Conservation (phyloP, 2,888 invertebrate genomes). For the Hylaea fasciaria region DNA sequence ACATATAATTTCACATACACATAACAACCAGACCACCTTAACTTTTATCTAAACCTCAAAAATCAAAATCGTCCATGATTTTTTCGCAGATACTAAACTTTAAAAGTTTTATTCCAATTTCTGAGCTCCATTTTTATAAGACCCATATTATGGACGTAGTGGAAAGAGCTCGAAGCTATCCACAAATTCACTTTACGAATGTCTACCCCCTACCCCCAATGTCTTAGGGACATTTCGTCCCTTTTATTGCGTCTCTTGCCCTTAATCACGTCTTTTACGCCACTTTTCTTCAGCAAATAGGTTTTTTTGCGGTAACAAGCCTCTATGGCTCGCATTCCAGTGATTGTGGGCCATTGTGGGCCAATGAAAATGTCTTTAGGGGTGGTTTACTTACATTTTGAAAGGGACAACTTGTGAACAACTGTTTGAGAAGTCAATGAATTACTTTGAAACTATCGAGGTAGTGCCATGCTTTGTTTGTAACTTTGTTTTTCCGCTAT, state of each 20-base stretch:
- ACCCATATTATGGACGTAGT: too few species aligned
- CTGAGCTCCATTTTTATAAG: too few species aligned
- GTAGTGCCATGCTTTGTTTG: not conserved
- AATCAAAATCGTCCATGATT: too few species aligned
- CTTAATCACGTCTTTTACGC: slow-evolving; percentile 39
- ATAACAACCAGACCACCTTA: too few species aligned
- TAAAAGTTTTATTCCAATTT: too few species aligned
- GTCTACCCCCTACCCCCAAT: slow-evolving; percentile 4
- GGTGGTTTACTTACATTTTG: slow-evolving; percentile 4
- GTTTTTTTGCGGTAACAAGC: slow-evolving; percentile 34
- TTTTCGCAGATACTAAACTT: too few species aligned
- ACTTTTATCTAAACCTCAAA: too few species aligned
- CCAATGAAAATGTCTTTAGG: slow-evolving; percentile 14
- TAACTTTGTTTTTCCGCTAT: not conserved
- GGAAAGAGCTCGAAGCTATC: not conserved
- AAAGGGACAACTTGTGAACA: not conserved
- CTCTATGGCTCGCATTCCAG: slow-evolving; percentile 29
- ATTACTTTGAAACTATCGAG: not conserved
- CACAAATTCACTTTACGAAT: slow-evolving; percentile 17
- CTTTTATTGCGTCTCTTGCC: slow-evolving; percentile 37
- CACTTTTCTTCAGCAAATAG: slow-evolving; percentile 29
- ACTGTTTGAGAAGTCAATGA: not conserved
- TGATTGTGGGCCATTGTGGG: slow-evolving; percentile 25
- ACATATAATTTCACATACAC: too few species aligned
- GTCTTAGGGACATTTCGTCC: slow-evolving; percentile 30